Percentiles rank a stretch among this genome's conserved stretches.
Conservation (phyloP, 2,888 invertebrate species). For the Tillus elongatus region DNA sequence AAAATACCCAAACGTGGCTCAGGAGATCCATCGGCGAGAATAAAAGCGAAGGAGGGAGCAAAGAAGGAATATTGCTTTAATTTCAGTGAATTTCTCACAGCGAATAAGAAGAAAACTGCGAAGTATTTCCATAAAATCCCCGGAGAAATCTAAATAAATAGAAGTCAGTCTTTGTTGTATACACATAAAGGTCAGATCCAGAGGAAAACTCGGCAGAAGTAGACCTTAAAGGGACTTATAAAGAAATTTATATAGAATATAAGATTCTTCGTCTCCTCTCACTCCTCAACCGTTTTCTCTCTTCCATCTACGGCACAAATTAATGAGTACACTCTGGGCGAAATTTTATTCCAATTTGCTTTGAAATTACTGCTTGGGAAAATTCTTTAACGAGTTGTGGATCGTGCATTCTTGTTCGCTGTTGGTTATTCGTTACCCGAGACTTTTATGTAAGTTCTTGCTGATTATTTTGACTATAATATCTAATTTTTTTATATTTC, state of each 20-base stretch:
- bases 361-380: slow-evolving; percentile 17
- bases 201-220: slow-evolving; percentile 18
- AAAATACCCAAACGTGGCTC: neutral
- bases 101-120: slow-evolving; percentile 35
- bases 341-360: slow-evolving; percentile 16
- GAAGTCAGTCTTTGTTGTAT: slow-evolving; percentile 34
- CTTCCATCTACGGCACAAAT: neutral
- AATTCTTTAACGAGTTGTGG: neutral
- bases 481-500: too few species aligned
- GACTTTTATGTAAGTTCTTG: too few species aligned
- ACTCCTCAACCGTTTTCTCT: too few species aligned
- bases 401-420: slow-evolving; percentile 1
- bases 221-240: slow-evolving; percentile 29
- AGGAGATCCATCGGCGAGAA: neutral
- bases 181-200: slow-evolving; percentile 29
- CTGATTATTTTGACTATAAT: too few species aligned
- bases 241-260: slow-evolving; percentile 27
- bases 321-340: slow-evolving; percentile 8
- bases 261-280: slow-evolving; percentile 18
- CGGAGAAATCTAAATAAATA: slow-evolving; percentile 39
- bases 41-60: neutral
- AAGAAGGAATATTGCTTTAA: slow-evolving; percentile 1
- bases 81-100: slow-evolving; percentile 4
- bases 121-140: slow-evolving; percentile 41
- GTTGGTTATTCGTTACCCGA: too few species aligned